Evolutionary conservation across 2,113 vertebrate species (phyloP).

Genomic region (Monarcha castaneiventris): DNA sequence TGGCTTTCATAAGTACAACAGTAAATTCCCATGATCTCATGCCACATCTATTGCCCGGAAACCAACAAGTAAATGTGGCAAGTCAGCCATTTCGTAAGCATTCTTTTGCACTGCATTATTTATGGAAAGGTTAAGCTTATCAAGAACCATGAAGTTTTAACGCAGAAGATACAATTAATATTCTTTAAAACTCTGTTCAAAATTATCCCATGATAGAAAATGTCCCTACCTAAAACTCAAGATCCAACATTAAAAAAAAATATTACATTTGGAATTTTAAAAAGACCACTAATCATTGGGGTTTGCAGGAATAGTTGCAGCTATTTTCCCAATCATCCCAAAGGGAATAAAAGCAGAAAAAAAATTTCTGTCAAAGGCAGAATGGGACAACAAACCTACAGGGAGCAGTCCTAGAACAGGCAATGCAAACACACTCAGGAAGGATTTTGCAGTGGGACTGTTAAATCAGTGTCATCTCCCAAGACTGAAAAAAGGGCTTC

Average conservation of each 20-base stretch:
- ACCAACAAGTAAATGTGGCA: background rate
- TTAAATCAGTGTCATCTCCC: background rate
- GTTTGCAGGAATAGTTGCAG: background rate
- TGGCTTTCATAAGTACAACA: background rate
- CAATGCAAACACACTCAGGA: background rate
- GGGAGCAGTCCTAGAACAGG: background rate
- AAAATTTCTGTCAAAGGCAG: background rate
- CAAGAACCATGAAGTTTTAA: background rate
- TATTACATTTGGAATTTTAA: background rate
- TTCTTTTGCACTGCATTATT: background rate
- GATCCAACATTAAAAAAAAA: background rate
- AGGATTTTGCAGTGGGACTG: background rate
- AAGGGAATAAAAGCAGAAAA: background rate
- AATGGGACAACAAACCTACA: background rate
- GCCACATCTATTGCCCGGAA: background rate
- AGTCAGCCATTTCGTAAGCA: background rate
- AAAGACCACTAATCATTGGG: background rate
- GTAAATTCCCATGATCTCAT: constrained; percentile 40
- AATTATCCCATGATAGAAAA: background rate
- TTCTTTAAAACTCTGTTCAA: background rate
- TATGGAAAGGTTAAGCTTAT: background rate
- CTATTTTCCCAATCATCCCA: background rate
- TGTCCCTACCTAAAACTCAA: background rate
- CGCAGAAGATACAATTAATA: background rate
- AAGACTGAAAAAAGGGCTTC: background rate